A percentile compares a stretch with the other conserved stretches of the same genome.
Evolutionary conservation across 1,140 invertebrate species (phyloP).

Genomic region (Paraescarpia echinospica): DNA sequence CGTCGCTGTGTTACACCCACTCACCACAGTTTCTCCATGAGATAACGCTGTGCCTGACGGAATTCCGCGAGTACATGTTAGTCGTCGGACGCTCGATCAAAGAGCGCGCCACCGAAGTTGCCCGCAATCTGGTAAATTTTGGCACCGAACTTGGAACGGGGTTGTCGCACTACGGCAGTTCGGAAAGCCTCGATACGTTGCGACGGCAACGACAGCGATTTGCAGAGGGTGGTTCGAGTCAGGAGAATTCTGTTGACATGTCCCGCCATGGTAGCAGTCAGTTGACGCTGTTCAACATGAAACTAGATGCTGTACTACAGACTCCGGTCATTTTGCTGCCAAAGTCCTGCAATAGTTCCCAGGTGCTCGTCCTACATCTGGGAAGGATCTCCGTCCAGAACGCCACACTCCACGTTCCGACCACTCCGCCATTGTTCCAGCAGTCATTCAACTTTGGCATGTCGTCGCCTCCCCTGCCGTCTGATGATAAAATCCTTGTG

Average conservation of each 20-base stretch:
- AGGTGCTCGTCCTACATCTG: slow-evolving; percentile 90
- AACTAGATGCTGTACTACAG: slow-evolving; percentile 74
- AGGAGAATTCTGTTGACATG: background rate
- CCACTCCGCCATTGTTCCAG: background rate
- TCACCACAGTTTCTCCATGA: slow-evolving; percentile 84
- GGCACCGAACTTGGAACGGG: background rate
- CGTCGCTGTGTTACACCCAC: slow-evolving; percentile 91
- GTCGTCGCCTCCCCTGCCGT: background rate
- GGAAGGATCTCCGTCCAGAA: slow-evolving; percentile 78
- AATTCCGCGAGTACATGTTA: slow-evolving; percentile 71
- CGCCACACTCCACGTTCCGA: background rate
- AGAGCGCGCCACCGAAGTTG: slow-evolving; percentile 89
- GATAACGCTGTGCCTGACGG: slow-evolving; percentile 75
- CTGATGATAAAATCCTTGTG: background rate
- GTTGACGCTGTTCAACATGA: slow-evolving; percentile 33
- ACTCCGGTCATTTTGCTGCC: slow-evolving; percentile 89
- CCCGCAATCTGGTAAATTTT: slow-evolving; percentile 75
- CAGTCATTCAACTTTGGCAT: background rate
- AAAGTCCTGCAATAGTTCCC: slow-evolving; percentile 71
- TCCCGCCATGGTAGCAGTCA: background rate
- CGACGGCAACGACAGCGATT: background rate
- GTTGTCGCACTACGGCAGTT: slow-evolving; percentile 1
- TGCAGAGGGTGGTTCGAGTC: background rate
- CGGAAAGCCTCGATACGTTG: background rate
- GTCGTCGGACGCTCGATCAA: slow-evolving; percentile 79